Evolutionary conservation across 2,113 vertebrate genomes (phyloP).

Genomic region (Pycnonotus jocosus): DNA sequence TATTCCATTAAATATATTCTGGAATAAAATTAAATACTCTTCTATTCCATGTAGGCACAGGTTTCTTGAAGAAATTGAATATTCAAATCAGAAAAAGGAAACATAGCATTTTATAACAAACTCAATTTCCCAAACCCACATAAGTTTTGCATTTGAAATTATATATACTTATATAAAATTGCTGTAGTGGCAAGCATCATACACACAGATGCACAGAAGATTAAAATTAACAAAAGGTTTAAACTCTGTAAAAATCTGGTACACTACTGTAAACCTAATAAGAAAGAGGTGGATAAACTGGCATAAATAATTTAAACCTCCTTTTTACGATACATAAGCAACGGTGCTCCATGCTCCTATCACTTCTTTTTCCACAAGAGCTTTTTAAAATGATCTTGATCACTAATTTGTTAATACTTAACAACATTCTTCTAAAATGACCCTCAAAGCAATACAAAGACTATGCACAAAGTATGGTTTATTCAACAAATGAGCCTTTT

Average conservation of each 20-base stretch:
- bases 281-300: not conserved
- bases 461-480: not conserved
- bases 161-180: not conserved
- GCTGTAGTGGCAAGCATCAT: not conserved
- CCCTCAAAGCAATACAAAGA: not conserved
- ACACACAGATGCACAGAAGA: not conserved
- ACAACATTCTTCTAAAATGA: constrained; percentile 13
- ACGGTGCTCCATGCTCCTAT: not conserved
- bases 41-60: not conserved
- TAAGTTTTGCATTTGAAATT: not conserved
- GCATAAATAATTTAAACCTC: not conserved
- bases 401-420: constrained; percentile 32
- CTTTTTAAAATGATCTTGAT: not conserved
- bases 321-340: not conserved
- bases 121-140: not conserved
- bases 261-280: not conserved
- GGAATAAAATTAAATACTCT: not conserved
- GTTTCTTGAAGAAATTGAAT: not conserved
- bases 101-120: not conserved
- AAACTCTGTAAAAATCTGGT: not conserved
- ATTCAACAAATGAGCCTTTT: constrained; percentile 31
- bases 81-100: not conserved
- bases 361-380: not conserved
- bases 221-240: not conserved
- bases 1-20: not conserved